Percentiles rank a stretch among this genome's conserved stretches.
phyloP scores from a whole-genome alignment of 1,140 invertebrate genomes.

The Drosophila albomicans region DNA sequence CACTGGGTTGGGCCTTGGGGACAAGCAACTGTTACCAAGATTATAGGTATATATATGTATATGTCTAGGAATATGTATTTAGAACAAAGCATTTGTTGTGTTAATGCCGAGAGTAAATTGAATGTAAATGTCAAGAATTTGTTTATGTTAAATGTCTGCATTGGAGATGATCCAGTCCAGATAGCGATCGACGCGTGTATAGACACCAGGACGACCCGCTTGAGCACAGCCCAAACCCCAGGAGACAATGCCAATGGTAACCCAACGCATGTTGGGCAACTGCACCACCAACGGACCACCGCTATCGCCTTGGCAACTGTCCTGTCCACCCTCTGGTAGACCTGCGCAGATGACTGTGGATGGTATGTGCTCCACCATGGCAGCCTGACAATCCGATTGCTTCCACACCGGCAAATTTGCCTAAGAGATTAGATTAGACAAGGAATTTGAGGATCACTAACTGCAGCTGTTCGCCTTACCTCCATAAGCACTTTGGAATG shows the following conservation, averaged over 20 bases:
- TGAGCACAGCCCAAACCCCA: slow-evolving; percentile 91
- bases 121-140: slow-evolving; percentile 45
- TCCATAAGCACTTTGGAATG: slow-evolving; percentile 90
- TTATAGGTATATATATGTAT: slow-evolving; percentile 44
- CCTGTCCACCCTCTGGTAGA: slow-evolving; percentile 89
- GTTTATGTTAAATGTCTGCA: slow-evolving; percentile 79
- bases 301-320: slow-evolving; percentile 94
- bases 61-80: slow-evolving; percentile 56
- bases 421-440: slow-evolving; percentile 37
- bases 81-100: slow-evolving; percentile 70
- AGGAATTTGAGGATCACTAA: not conserved
- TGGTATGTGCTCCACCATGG: slow-evolving; percentile 88
- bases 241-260: slow-evolving; percentile 92
- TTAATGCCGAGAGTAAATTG: slow-evolving; percentile 62
- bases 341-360: slow-evolving; percentile 91
- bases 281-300: slow-evolving; percentile 92
- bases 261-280: slow-evolving; percentile 90
- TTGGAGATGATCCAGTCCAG: slow-evolving; percentile 91
- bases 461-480: slow-evolving; percentile 83
- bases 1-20: slow-evolving; percentile 48
- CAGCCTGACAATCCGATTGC: slow-evolving; percentile 88
- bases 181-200: slow-evolving; percentile 90
- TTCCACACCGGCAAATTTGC: slow-evolving; percentile 93
- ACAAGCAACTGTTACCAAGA: slow-evolving; percentile 28
- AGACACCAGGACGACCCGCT: slow-evolving; percentile 89